Evolutionary conservation across 2,888 invertebrate species (phyloP), one percentile per base, ranked within the genome.

Genomic region (Torymus aiolomorphi): DNA sequence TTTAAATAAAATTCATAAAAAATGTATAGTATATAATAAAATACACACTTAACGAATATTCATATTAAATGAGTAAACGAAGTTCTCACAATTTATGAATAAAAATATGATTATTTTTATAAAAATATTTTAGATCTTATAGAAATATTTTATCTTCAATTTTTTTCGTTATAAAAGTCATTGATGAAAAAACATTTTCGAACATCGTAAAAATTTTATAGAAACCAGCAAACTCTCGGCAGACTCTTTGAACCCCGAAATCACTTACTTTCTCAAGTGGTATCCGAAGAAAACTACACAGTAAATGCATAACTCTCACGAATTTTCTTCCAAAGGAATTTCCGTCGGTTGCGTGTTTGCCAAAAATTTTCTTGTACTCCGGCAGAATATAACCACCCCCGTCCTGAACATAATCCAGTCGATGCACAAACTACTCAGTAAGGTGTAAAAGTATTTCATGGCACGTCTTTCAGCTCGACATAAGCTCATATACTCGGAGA

Each of bases 371-470:
- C 62, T 13, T 14, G 31, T 31, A 31, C 31, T 18, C 59, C 16
- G 51, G 42, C 20, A 49, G 14, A 20, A 52, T 4, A 42, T 31
- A 31, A 31, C 31, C 31, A 31, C 4, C 31, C 31, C 31, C 2
- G 1, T 8, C 31, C 31, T 31, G 52, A 4, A 16, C 18, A 13
- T 31, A 49, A 61, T 13, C 56, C 59, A 24, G 12, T 20, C 54
- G 20, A 20, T 51, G 65, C n/a, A 20, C 24, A 52, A 63, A 63
- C 63, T 59, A 73, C 73, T 67, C 14, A 12, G 69, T 54, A 84
- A 83, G 83, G 83, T 84, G 85, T 86, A 86, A 89, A 88, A 85
- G 80, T 85, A 82, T 88, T 89, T 88, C 84, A 88, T 85, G 82
- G 83, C 81, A 80, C 82, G 82, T 84, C 83, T 83, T 84, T 83